Conservation (phyloP, 2,888 invertebrate species). For the Linnaemya vulpina region DNA sequence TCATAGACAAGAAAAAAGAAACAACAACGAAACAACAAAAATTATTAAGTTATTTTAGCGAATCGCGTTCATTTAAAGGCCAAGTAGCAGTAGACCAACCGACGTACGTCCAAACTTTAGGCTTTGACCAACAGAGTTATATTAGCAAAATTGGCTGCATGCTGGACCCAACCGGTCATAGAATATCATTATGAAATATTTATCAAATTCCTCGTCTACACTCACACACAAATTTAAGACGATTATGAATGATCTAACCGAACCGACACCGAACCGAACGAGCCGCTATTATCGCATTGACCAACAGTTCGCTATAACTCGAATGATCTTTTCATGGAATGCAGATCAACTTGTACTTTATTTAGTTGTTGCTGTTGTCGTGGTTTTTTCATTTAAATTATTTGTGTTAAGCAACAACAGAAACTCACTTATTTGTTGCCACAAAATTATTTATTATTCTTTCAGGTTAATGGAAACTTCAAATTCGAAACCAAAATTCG, state of each 20-base stretch:
- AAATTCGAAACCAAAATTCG: too few relatives aligned
- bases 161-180: conserved; percentile 52
- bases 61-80: conserved; percentile 59
- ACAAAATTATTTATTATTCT: conserved; percentile 10
- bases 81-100: conserved; percentile 34
- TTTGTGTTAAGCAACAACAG: conserved; percentile 53
- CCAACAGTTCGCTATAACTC: conserved; percentile 55
- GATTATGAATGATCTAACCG: conserved; percentile 11
- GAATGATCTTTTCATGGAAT: conserved; percentile 62
- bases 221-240: conserved; percentile 5
- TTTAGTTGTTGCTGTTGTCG: too few relatives aligned
- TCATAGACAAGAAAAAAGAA: background rate
- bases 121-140: conserved; percentile 39
- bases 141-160: background rate
- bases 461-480: background rate
- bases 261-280: conserved; percentile 26
- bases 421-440: conserved; percentile 33
- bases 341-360: conserved; percentile 66
- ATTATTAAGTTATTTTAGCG: conserved; percentile 55
- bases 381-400: too few relatives aligned
- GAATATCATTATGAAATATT: conserved; percentile 69
- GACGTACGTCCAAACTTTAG: conserved; percentile 39
- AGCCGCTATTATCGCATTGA: conserved; percentile 17
- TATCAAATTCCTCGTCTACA: conserved; percentile 49
- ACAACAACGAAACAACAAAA: background rate